phyloP scores from a whole-genome alignment of 2,113 vertebrate genomes.

The Oxyruncus cristatus region DNA sequence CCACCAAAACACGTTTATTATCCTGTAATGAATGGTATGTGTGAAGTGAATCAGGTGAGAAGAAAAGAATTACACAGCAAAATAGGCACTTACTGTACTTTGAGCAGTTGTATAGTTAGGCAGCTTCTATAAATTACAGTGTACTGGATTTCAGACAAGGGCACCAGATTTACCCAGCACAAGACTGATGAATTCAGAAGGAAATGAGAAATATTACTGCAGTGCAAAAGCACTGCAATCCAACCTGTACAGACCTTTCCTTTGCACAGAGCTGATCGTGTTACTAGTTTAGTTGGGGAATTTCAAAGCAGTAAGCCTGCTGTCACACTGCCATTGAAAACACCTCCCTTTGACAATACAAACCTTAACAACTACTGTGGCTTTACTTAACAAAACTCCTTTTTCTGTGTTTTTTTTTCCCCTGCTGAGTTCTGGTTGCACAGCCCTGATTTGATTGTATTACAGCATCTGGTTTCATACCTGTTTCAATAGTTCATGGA shows the following conservation, averaged over 20 bases:
- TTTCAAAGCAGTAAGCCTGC: not conserved
- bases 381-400: not conserved
- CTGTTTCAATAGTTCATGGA: not conserved
- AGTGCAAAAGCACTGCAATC: not conserved
- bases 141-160: not conserved
- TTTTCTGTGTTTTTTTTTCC: not conserved
- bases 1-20: not conserved
- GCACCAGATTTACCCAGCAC: not conserved
- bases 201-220: not conserved
- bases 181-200: conserved; percentile 4
- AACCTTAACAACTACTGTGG: not conserved
- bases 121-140: not conserved
- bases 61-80: not conserved
- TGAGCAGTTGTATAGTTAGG: not conserved
- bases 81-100: not conserved
- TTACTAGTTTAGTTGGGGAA: not conserved
- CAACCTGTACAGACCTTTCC: not conserved
- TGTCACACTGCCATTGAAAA: not conserved
- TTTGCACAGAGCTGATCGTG: not conserved
- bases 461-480: not conserved
- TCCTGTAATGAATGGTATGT: not conserved
- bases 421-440: not conserved
- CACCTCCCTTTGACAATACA: not conserved
- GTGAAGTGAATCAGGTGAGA: not conserved
- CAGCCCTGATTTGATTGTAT: not conserved